Base-by-base conservation (phyloP, 2,113 vertebrate genomes). In the Pteruthius melanotis region DNA sequence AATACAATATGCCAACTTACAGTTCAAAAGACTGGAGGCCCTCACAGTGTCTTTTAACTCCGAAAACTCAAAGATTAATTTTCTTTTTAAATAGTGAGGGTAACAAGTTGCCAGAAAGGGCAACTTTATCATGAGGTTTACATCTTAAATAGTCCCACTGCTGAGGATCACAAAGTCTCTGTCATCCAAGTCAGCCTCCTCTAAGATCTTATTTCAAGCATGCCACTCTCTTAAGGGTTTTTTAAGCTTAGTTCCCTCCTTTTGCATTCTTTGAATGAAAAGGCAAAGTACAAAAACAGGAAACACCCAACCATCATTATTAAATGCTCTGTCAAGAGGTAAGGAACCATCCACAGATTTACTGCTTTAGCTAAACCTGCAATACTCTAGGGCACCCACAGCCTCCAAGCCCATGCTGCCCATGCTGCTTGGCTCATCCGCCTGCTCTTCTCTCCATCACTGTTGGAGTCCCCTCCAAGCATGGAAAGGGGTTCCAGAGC, bases 71-170 rank as follows among this genome's bases (percentile, higher is more conserved):
- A 74, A 65, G 77, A 84, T 44, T 79, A 45, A 27, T 87, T 89
- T 71, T 81, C 60, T 80, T 91, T 92, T 91, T 71, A 90, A 87
- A 49, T 30, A 85, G 63, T 33, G 70, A 75, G 33, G 64, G 77
- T 89, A 92, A 80, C 69, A 56, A 71, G 52, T 70, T 78, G 59
- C 45, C 74, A 94, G 77, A 78, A 94, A 71, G 44, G 50, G 33
- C 35, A 79, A n/a, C 45, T 91, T 87, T 61, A 89, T 92, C 26
- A 9, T 54, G 69, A 89, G 3, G 37, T 60, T 92, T 65, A 53
- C 8, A 61, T 45, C 84, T 68, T 37, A 93, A 93, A 75, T 15
- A 93, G 53, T 33, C 56, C 52, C 42, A 26, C 27, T 64, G 27
- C 59, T 65, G 22, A 86, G 53, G 37, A 85, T 79, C 53, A 72